Base-by-base conservation (phyloP, 2,113 vertebrate species). In the Oceanodroma tethys region DNA sequence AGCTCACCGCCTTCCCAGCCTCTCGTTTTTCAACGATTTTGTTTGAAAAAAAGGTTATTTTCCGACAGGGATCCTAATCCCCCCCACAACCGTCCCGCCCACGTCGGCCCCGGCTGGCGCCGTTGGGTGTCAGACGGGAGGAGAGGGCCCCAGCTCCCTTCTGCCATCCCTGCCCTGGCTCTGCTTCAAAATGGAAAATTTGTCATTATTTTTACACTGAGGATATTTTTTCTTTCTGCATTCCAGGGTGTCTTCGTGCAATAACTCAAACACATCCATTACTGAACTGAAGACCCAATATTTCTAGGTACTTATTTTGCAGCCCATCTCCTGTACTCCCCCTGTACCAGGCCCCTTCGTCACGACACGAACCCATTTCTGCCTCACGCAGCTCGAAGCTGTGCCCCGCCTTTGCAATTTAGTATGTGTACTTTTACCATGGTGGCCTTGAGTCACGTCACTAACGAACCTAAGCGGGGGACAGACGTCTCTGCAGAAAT, bases 1-100 rank as follows among this genome's bases (percentile, higher is more conserved):
- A 3, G 20, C 6, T 9, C 3, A 2, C 15, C 4, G 14, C 18
- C 0, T 1, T 5, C 3, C 2, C 13, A 6, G 8, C 16, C 2
- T 5, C 23, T 2, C 2, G 2, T 1, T 5, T 16, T 25, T 17
- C 21, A 20, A 65, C 27, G 29, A 8, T 4, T 73, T 18, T 25
- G 29, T n/a, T 59, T 45, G 29, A 7, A 21, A 20, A 62, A 53
- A 43, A 9, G 3, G 20, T 34, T 14, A 0, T 13, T 83, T 56
- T 16, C 40, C 7, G 2, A 12, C 15, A 7, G 47, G 36, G 50
- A 12, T 36, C 23, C 32, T 32, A 2, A 38, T 66, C 11, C 26
- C 11, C 7, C 12, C 21, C 34, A 6, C 53, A 45, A 1, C 3
- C 10, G 3, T 11, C 34, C 20, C 15, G 18, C 2, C 5, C 45